These are phyloP conservation scores for Euclidia mi DNA, from an alignment of 2,888 invertebrate genomes.

Conservation along the genomic window DNA sequence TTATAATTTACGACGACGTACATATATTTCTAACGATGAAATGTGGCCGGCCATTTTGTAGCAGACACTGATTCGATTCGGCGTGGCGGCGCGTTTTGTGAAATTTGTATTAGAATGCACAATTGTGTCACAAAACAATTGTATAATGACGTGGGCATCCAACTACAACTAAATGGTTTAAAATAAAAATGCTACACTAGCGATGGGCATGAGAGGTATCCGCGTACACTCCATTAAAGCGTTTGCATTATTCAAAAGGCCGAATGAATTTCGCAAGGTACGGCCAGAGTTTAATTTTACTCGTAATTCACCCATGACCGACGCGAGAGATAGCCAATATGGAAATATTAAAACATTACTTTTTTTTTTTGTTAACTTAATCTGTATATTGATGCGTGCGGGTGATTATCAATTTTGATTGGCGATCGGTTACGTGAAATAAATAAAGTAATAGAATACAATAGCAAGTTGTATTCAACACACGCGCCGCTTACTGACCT, in stretches of 20 bases:
- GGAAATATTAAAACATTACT: slow-evolving; percentile 72
- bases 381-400: not conserved
- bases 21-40: slow-evolving; percentile 35
- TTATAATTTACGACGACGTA: slow-evolving; percentile 59
- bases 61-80: slow-evolving; percentile 28
- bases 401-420: not conserved
- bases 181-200: slow-evolving; percentile 66
- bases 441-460: not conserved
- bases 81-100: slow-evolving; percentile 20
- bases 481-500: no score
- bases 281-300: slow-evolving; percentile 79
- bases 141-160: slow-evolving; percentile 31
- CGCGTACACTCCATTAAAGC: slow-evolving; percentile 78
- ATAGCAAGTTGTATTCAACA: not conserved
- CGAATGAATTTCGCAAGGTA: slow-evolving; percentile 78
- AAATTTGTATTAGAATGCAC: slow-evolving; percentile 42
- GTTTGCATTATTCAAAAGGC: slow-evolving; percentile 86
- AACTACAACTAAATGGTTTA: slow-evolving; percentile 37
- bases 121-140: slow-evolving; percentile 34
- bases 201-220: slow-evolving; percentile 63
- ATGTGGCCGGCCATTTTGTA: slow-evolving; percentile 30
- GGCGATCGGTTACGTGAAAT: not conserved
- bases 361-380: slow-evolving; percentile 62
- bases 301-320: slow-evolving; percentile 76
- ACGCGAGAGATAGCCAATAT: slow-evolving; percentile 66